These are phyloP conservation scores for Liopterus haemorrhoidalis DNA, from an alignment of 2,888 invertebrate genomes.

Conservation along the genomic window DNA sequence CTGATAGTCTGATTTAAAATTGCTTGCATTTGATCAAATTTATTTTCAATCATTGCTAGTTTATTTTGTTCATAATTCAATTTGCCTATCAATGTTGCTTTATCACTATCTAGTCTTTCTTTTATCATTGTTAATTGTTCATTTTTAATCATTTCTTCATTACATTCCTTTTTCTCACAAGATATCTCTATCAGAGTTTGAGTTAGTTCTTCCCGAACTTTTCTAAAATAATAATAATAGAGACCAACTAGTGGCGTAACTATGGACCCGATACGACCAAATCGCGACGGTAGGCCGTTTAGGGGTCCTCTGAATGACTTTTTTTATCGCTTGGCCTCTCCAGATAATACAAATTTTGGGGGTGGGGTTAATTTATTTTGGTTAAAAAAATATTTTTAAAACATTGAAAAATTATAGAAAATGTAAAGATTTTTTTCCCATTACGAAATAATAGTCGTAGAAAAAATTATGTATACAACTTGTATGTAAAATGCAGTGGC, in stretches of 20 bases:
- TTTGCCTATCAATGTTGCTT: conserved; percentile 45
- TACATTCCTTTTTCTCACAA: conserved; percentile 58
- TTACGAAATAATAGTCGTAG: too few species aligned
- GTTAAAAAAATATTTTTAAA: too few species aligned
- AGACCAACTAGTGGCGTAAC: conserved; percentile 1
- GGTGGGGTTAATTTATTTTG: too few species aligned
- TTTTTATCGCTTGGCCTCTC: too few species aligned
- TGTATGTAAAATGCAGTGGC: too few species aligned
- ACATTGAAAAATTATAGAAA: too few species aligned
- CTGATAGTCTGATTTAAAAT: conserved; percentile 58
- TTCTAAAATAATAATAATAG: conserved; percentile 45
- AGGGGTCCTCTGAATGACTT: too few species aligned
- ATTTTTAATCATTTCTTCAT: conserved; percentile 62
- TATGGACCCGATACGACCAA: conserved; percentile 1
- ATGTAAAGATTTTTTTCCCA: too few species aligned
- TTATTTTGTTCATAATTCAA: conserved; percentile 53
- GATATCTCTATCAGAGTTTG: conserved; percentile 56
- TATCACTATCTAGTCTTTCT: conserved; percentile 53
- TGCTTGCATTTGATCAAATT: conserved; percentile 52
- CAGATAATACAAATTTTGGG: too few species aligned
- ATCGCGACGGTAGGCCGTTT: too few species aligned
- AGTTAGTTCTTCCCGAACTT: conserved; percentile 53
- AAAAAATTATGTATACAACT: too few species aligned
- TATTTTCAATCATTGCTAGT: conserved; percentile 48
- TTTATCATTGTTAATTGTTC: conserved; percentile 58